phyloP scores from a whole-genome alignment of 2,113 vertebrate genomes.

The Microcebus jonahi region DNA sequence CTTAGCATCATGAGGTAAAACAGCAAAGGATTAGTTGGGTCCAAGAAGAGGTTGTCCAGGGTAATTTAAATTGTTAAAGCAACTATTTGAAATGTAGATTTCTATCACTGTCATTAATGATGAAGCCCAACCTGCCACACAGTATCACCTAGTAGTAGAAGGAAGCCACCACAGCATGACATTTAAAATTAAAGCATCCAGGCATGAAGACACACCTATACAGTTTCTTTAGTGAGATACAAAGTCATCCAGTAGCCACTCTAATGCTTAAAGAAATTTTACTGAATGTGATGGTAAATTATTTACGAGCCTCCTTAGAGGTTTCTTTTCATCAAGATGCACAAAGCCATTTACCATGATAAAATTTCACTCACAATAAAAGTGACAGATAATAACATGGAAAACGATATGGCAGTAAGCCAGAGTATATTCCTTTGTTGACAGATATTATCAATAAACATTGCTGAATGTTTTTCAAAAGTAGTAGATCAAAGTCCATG shows the following conservation, averaged over 20 bases:
- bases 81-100: not conserved
- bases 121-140: not conserved
- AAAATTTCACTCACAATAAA: not conserved
- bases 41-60: not conserved
- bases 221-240: not conserved
- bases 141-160: not conserved
- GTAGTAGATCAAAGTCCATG: not conserved
- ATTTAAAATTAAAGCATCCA: not conserved
- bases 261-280: not conserved
- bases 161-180: not conserved
- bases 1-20: not conserved
- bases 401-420: not conserved
- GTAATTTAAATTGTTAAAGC: not conserved
- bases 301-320: not conserved
- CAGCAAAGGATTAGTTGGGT: not conserved
- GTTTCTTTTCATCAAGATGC: not conserved
- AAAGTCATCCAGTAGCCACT: not conserved
- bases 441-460: not conserved
- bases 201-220: not conserved
- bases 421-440: not conserved
- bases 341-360: not conserved
- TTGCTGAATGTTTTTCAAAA: not conserved
- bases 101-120: slow-evolving; percentile 9
- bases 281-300: slow-evolving; percentile 40
- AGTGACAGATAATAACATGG: not conserved